phyloP scores from a whole-genome alignment of 2,113 vertebrate genomes.

The Neogobius melanostomus region DNA sequence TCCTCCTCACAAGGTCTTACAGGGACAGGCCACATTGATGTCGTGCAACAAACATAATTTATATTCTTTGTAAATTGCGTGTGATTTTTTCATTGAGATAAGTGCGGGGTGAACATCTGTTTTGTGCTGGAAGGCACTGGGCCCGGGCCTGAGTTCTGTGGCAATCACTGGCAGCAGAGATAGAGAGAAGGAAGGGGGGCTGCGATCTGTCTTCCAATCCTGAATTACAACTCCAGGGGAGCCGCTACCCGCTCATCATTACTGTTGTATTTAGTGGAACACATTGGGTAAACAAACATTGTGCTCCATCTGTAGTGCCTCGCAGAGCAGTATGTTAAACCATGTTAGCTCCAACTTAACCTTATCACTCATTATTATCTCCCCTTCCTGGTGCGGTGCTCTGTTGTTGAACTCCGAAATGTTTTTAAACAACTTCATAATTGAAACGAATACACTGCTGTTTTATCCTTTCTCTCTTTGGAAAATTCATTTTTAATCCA shows the following conservation, averaged over 20 bases:
- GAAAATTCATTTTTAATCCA: no score
- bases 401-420: neutral
- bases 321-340: conserved; percentile 44
- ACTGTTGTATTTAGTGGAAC: conserved; percentile 59
- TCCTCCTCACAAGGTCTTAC: conserved; percentile 66
- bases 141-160: conserved; percentile 58
- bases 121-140: conserved; percentile 68
- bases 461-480: no score
- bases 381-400: conserved; percentile 4
- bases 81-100: conserved; percentile 75
- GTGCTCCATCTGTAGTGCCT: conserved; percentile 57
- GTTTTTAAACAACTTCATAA: neutral
- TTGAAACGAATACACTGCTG: neutral
- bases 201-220: conserved; percentile 50
- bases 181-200: conserved; percentile 55
- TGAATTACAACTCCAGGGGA: conserved; percentile 65
- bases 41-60: conserved; percentile 70
- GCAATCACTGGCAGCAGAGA: conserved; percentile 63
- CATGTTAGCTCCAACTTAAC: conserved; percentile 49
- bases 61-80: conserved; percentile 79
- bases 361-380: conserved; percentile 38
- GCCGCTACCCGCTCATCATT: conserved; percentile 55
- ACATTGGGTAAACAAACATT: conserved; percentile 58
- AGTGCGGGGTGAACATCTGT: conserved; percentile 74
- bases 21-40: conserved; percentile 63